These are phyloP conservation scores for Tanytarsus gracilentus DNA, from an alignment of 2,888 invertebrate species.

Conservation along the genomic window DNA sequence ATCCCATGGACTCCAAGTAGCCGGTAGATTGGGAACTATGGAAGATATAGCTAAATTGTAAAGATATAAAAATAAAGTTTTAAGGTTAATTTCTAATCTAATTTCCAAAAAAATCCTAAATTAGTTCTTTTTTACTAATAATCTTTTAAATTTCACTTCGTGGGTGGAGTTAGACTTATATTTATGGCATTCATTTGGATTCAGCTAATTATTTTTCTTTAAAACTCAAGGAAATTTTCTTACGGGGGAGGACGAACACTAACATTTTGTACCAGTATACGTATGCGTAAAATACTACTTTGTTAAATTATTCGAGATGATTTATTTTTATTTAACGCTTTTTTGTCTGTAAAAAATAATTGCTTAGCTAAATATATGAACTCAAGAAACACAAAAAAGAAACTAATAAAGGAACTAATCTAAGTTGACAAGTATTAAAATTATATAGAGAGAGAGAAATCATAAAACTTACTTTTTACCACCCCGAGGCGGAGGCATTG, in stretches of 20 bases:
- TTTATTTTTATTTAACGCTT: conserved; percentile 12
- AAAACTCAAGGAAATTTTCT: neutral
- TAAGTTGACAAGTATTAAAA: neutral
- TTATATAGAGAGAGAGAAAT: neutral
- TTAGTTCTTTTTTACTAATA: too few relatives aligned
- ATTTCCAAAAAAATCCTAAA: too few relatives aligned
- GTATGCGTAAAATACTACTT: neutral
- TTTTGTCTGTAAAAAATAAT: conserved; percentile 24
- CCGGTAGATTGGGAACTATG: conserved; percentile 1
- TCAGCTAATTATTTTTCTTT: neutral
- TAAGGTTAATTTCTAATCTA: neutral
- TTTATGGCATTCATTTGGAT: neutral
- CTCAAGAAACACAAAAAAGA: neutral
- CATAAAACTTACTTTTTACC: conserved; percentile 36
- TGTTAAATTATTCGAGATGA: neutral
- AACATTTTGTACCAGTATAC: conserved; percentile 17
- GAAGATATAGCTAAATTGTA: neutral
- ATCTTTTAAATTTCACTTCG: too few relatives aligned
- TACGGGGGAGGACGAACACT: neutral
- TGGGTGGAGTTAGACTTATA: too few relatives aligned
- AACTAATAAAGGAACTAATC: conserved; percentile 1
- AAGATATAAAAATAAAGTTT: neutral
- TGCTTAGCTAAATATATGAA: neutral
- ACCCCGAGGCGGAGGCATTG: conserved; percentile 40
- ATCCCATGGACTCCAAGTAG: conserved; percentile 25